Evolutionary conservation across 2,888 invertebrate genomes (phyloP).

Genomic region (Heliconius cydno): DNA sequence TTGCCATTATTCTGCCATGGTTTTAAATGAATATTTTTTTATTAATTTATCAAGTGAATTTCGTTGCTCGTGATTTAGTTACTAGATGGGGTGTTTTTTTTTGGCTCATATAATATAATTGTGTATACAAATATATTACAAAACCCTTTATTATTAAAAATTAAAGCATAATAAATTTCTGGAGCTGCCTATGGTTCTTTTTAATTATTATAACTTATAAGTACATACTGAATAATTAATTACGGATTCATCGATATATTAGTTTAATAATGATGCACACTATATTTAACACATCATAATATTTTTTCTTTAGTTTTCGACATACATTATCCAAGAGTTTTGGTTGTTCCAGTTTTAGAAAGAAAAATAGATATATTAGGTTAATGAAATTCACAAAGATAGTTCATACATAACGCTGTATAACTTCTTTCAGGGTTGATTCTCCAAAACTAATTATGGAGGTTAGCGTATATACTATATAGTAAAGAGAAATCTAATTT

Average conservation of each 20-base stretch:
- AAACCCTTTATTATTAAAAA: no score
- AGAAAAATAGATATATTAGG: no score
- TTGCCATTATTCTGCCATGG: constrained; percentile 2
- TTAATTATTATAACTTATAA: no score
- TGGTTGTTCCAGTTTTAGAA: background rate
- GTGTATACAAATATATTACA: no score
- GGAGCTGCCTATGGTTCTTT: no score
- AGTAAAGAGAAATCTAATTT: constrained; percentile 36
- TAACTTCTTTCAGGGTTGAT: constrained; percentile 16
- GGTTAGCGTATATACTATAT: constrained; percentile 25
- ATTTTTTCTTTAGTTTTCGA: no score
- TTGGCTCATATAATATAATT: background rate
- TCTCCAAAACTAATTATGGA: constrained; percentile 31
- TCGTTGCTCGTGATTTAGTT: background rate
- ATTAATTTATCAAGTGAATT: constrained; percentile 1
- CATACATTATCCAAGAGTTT: background rate
- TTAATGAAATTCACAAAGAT: background rate
- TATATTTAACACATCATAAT: no score
- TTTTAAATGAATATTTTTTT: background rate
- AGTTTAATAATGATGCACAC: no score
- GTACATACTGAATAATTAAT: no score
- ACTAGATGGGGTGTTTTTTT: background rate
- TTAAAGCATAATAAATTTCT: no score
- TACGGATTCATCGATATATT: no score
- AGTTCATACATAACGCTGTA: background rate